A percentile compares a stretch with the other conserved stretches of the same genome.
phyloP scores from a whole-genome alignment of 2,888 invertebrate genomes.

The Drosophila neutralis region DNA sequence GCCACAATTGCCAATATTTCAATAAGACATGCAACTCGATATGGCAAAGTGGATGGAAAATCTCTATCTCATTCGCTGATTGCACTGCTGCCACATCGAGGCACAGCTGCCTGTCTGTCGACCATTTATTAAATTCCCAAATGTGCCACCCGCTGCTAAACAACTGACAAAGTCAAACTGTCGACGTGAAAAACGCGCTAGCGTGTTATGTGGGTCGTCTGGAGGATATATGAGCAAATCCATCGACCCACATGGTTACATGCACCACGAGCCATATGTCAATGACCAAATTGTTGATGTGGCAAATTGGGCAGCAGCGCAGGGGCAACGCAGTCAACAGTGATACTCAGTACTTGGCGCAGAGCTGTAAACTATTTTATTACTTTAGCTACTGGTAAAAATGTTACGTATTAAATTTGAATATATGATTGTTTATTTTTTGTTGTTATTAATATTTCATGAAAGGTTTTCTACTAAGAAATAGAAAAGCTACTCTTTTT shows the following conservation, averaged over 20 bases:
- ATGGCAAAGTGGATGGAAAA: not conserved
- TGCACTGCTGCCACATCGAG: conserved; percentile 26
- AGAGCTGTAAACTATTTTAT: not conserved
- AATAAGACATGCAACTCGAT: conserved; percentile 16
- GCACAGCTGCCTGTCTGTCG: conserved; percentile 16
- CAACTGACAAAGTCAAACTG: conserved; percentile 28
- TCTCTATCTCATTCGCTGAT: conserved; percentile 30
- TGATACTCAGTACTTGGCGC: not conserved
- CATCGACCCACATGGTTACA: conserved; percentile 14
- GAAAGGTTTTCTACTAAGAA: not conserved
- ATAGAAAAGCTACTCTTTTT: not conserved
- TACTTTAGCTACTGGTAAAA: not conserved
- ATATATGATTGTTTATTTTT: not conserved
- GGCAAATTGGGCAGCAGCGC: conserved; percentile 17
- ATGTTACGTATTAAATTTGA: not conserved
- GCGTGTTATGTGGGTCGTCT: conserved; percentile 22
- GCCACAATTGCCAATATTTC: not conserved
- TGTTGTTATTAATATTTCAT: not conserved
- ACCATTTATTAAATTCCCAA: conserved; percentile 42
- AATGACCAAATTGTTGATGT: conserved; percentile 48
- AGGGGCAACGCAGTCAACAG: conserved; percentile 4
- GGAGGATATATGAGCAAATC: conserved; percentile 16
- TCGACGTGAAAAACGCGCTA: conserved; percentile 37
- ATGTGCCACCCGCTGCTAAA: conserved; percentile 6
- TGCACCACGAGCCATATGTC: conserved; percentile 38